These are phyloP conservation scores for Hirundo rustica DNA, from an alignment of 2,797 vertebrate genomes.

Conservation along the genomic window DNA sequence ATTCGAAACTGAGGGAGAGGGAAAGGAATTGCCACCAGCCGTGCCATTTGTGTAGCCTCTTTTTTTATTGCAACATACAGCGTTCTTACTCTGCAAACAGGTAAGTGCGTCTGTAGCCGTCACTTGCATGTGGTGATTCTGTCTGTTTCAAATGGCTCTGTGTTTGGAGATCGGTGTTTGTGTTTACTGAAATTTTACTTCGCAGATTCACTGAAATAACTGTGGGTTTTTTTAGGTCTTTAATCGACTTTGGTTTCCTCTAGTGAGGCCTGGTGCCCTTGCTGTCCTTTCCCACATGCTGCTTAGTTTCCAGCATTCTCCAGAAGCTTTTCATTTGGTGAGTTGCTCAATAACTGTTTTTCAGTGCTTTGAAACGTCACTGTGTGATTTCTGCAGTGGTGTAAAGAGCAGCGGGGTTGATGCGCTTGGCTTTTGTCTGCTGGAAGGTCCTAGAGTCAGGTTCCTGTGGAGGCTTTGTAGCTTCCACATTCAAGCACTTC, in stretches of 20 bases:
- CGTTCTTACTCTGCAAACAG: background rate
- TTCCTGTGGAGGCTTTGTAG: background rate
- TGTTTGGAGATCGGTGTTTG: background rate
- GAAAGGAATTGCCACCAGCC: background rate
- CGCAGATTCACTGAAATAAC: background rate
- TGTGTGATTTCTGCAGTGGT: background rate
- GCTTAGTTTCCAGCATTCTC: slow-evolving; percentile 98
- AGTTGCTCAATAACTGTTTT: slow-evolving; percentile 54
- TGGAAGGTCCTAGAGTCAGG: background rate
- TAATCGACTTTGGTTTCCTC: slow-evolving; percentile 95
- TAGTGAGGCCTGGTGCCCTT: slow-evolving; percentile 94
- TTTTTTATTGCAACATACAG: background rate
- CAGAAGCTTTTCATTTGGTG: slow-evolving; percentile 98
- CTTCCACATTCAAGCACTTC: background rate
- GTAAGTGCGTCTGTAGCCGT: background rate
- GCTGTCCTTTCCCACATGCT: slow-evolving; percentile 97
- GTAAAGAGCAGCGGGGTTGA: background rate
- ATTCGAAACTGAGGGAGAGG: background rate
- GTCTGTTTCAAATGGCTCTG: background rate
- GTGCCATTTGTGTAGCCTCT: background rate
- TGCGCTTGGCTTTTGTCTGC: background rate
- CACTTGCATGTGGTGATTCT: background rate
- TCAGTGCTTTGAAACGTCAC: background rate
- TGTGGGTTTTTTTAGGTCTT: slow-evolving; percentile 83
- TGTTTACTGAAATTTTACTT: background rate